Conservation (phyloP, 2,888 invertebrate species). For the Tillus elongatus region DNA sequence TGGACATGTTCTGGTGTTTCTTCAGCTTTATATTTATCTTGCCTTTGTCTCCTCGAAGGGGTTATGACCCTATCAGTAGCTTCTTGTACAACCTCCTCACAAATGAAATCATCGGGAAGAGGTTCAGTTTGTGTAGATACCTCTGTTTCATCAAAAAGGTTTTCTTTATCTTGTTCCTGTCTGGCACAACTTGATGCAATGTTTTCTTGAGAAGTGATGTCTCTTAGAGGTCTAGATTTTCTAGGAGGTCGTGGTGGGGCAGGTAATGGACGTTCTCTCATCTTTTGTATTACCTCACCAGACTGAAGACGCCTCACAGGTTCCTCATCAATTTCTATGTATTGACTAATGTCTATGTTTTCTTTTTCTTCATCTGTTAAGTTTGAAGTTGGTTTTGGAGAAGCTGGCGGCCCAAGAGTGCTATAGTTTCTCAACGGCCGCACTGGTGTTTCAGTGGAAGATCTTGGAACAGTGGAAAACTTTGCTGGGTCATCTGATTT, state of each 20-base stretch:
- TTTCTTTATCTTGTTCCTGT: slow-evolving; percentile 16
- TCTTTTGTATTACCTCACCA: slow-evolving; percentile 68
- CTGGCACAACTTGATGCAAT: slow-evolving; percentile 16
- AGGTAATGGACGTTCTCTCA: slow-evolving; percentile 77
- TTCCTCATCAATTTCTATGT: slow-evolving; percentile 54
- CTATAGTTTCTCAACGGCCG: slow-evolving; percentile 53
- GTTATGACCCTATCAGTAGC: slow-evolving; percentile 30
- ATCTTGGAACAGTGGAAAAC: slow-evolving; percentile 60
- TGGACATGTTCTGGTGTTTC: not conserved
- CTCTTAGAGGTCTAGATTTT: slow-evolving; percentile 30
- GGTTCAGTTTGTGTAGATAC: slow-evolving; percentile 82
- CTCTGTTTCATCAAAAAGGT: slow-evolving; percentile 53
- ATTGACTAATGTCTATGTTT: slow-evolving; percentile 46
- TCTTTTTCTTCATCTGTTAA: slow-evolving; percentile 43
- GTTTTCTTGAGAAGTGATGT: slow-evolving; percentile 34
- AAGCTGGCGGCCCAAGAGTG: slow-evolving; percentile 49
- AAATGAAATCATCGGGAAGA: slow-evolving; percentile 65
- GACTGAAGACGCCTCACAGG: slow-evolving; percentile 57
- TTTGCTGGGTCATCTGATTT: slow-evolving; percentile 45
- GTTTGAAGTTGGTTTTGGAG: slow-evolving; percentile 39
- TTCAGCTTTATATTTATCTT: slow-evolving; percentile 10
- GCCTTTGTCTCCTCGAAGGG: slow-evolving; percentile 16
- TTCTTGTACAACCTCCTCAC: slow-evolving; percentile 49
- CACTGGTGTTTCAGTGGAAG: slow-evolving; percentile 44
- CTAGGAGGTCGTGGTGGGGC: slow-evolving; percentile 80